A percentile compares a stretch with the other conserved stretches of the same genome.
Evolutionary conservation across 2,113 vertebrate genomes (phyloP).

Genomic region (Callorhinus ursinus): DNA sequence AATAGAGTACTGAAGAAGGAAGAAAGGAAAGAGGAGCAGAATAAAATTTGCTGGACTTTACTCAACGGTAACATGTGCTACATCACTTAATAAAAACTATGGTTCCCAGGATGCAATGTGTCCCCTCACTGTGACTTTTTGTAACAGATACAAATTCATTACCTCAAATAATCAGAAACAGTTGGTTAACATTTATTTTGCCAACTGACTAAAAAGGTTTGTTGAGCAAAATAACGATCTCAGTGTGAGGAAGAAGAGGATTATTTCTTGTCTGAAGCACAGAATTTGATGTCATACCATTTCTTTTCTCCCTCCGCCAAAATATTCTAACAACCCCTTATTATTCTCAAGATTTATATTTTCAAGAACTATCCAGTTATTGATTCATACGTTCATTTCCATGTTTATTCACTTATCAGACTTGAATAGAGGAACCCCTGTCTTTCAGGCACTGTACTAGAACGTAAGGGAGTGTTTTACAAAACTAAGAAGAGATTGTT

Average conservation of each 20-base stretch:
- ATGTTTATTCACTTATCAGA: background rate
- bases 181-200: background rate
- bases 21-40: background rate
- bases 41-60: background rate
- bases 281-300: background rate
- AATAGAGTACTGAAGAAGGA: background rate
- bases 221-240: background rate
- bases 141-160: background rate
- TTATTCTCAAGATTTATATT: background rate
- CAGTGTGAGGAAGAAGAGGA: background rate
- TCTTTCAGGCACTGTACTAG: background rate
- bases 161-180: background rate
- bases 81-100: background rate
- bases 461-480: background rate
- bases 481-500: background rate
- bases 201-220: background rate
- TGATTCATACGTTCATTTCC: background rate
- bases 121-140: background rate
- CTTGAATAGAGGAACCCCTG: background rate
- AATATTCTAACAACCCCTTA: background rate
- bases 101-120: background rate
- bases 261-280: background rate
- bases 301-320: background rate
- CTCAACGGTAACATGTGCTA: background rate
- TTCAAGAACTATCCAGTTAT: background rate